phyloP scores from a whole-genome alignment of 2,888 invertebrate species.

The Apamea crenata region DNA sequence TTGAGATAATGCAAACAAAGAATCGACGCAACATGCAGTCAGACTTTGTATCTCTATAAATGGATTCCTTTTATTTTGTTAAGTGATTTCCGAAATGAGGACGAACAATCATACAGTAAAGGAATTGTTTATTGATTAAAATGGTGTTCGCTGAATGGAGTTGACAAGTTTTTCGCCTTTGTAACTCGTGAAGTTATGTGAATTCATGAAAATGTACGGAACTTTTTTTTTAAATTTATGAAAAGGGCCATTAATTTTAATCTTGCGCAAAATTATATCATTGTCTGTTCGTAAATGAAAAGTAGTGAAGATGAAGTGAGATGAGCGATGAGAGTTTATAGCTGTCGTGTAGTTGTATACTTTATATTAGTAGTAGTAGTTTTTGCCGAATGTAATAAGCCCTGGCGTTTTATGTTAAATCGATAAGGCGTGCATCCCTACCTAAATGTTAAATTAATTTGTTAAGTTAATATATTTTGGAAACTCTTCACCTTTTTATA shows the following conservation, averaged over 20 bases:
- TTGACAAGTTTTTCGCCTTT: constrained; percentile 10
- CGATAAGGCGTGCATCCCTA: neutral
- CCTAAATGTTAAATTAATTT: neutral
- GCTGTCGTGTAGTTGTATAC: neutral
- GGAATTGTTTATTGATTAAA: constrained; percentile 6
- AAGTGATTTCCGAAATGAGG: constrained; percentile 3
- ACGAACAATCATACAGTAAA: neutral
- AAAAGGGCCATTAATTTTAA: neutral
- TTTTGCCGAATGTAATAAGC: neutral
- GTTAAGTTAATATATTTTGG: too few species aligned
- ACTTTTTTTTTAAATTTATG: neutral
- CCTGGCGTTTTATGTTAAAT: neutral
- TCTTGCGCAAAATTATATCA: neutral
- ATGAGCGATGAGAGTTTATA: neutral
- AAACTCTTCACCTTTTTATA: too few species aligned
- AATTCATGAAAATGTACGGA: neutral
- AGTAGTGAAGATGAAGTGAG: neutral
- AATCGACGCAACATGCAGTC: constrained; percentile 76
- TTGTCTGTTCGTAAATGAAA: neutral
- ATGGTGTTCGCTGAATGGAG: neutral
- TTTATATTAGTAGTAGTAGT: too few species aligned
- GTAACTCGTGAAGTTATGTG: neutral
- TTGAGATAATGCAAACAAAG: constrained; percentile 88
- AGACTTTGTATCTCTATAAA: constrained; percentile 42
- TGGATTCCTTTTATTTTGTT: constrained; percentile 5